phyloP scores from a whole-genome alignment of 2,113 vertebrate species.

The Hyperopisus bebe region DNA sequence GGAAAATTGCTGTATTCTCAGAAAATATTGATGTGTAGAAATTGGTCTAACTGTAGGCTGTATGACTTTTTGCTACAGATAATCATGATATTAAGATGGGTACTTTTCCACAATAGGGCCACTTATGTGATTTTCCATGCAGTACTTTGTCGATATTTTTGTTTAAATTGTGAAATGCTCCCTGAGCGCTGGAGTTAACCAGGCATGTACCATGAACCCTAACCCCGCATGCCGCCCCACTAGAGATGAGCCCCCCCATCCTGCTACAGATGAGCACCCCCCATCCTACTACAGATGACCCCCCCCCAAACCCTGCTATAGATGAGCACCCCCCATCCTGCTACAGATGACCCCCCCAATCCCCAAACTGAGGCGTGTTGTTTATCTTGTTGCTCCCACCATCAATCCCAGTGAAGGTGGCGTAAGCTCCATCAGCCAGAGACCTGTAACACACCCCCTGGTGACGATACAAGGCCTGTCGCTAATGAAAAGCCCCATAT shows the following conservation, averaged over 20 bases:
- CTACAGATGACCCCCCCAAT: not conserved
- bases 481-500: not conserved
- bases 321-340: not conserved
- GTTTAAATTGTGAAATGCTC: not conserved
- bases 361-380: not conserved
- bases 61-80: not conserved
- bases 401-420: not conserved
- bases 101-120: not conserved
- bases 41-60: not conserved
- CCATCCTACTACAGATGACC: too few relatives aligned
- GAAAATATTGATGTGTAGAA: not conserved
- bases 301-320: not conserved
- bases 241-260: not conserved
- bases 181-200: not conserved
- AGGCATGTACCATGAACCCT: not conserved
- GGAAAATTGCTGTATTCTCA: not conserved
- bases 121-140: not conserved
- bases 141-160: not conserved
- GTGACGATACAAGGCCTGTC: not conserved
- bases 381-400: slow-evolving; percentile 9
- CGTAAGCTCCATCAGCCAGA: not conserved
- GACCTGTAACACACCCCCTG: not conserved
- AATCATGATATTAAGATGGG: not conserved
- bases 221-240: not conserved
- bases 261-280: too few relatives aligned